phyloP scores from a whole-genome alignment of 2,888 invertebrate species.

The Cheilosia urbana region DNA sequence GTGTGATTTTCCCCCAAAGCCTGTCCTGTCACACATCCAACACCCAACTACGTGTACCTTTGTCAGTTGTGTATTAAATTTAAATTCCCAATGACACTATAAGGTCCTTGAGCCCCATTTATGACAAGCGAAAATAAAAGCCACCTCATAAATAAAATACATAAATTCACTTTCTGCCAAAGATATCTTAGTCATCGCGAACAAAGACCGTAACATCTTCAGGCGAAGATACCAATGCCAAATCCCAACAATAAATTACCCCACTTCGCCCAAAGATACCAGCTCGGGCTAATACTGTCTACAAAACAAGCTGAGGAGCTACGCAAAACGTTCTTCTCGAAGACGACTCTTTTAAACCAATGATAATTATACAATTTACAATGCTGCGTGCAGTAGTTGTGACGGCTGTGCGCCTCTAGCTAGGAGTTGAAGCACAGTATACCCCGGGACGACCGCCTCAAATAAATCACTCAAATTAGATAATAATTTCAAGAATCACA shows the following conservation, averaged over 20 bases:
- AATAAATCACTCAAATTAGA: conserved; percentile 66
- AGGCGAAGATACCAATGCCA: conserved; percentile 42
- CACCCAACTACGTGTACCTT: conserved; percentile 36
- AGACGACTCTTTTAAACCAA: conserved; percentile 49
- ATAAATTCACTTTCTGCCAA: conserved; percentile 31
- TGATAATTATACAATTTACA: conserved; percentile 54
- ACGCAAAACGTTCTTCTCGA: conserved; percentile 18
- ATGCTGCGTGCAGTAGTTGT: neutral
- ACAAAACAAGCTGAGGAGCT: conserved; percentile 34
- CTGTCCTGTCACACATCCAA: conserved; percentile 23
- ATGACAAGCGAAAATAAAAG: conserved; percentile 32
- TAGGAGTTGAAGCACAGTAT: conserved; percentile 12
- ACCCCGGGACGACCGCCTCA: conserved; percentile 25
- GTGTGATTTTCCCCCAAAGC: conserved; percentile 6
- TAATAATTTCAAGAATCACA: conserved; percentile 51
- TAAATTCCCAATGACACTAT: conserved; percentile 41
- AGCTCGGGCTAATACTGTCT: neutral
- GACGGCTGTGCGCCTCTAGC: neutral
- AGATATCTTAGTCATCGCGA: conserved; percentile 15
- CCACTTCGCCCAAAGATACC: conserved; percentile 34
- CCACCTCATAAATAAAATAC: conserved; percentile 19
- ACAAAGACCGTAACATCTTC: conserved; percentile 26
- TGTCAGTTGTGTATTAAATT: conserved; percentile 53
- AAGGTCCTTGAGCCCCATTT: conserved; percentile 19
- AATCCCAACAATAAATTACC: conserved; percentile 56